Evolutionary conservation across 2,797 vertebrate genomes (phyloP).

Genomic region (Tokudaia muenninki): DNA sequence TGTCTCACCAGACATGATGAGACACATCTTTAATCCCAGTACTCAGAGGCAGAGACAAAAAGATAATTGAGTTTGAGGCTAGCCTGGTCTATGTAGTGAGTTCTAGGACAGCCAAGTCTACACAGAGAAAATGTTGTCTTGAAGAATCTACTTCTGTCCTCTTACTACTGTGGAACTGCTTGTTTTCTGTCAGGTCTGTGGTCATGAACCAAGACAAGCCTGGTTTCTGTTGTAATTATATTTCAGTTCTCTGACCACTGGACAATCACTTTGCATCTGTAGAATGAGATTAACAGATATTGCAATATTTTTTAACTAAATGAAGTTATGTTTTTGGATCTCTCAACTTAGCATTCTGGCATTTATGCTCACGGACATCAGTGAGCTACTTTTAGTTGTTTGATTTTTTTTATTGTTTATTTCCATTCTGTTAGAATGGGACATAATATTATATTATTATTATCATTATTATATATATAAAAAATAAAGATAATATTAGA

Average conservation of each 20-base stretch:
- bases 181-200: neutral
- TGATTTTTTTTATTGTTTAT: neutral
- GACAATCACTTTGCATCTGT: neutral
- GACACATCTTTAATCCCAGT: neutral
- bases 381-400: neutral
- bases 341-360: neutral
- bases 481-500: neutral
- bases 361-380: neutral
- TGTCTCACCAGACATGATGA: neutral
- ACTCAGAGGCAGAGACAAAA: neutral
- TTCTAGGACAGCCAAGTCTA: neutral
- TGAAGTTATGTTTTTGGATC: neutral
- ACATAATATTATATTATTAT: neutral
- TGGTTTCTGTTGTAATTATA: neutral
- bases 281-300: neutral
- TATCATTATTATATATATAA: neutral
- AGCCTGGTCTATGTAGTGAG: neutral
- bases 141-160: neutral
- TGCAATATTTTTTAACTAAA: neutral
- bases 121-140: neutral
- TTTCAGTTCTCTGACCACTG: neutral
- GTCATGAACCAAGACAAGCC: neutral
- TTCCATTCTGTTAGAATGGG: slow-evolving; percentile 8
- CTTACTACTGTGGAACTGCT: neutral
- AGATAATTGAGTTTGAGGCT: neutral